Evolutionary conservation across 2,888 invertebrate genomes (phyloP).

Genomic region (Nezara viridula): DNA sequence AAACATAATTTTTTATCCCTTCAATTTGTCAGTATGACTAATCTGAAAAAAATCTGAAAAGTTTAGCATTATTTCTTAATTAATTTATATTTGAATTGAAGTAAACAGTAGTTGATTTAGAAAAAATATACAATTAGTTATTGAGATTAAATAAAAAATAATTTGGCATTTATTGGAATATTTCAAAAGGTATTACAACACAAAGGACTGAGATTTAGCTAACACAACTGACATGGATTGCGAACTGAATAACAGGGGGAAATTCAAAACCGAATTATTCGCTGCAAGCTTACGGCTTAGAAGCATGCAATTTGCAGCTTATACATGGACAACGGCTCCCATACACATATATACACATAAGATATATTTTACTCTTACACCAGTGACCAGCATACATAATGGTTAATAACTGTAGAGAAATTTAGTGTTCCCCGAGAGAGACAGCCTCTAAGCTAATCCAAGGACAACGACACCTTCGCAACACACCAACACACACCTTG

Average conservation of each 20-base stretch:
- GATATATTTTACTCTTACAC: background rate
- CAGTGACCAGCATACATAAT: constrained; percentile 10
- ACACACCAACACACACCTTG: constrained; percentile 9
- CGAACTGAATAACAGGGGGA: background rate
- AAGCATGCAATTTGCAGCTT: background rate
- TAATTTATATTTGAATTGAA: too few species aligned
- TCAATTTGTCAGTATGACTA: too few species aligned
- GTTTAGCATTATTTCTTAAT: too few species aligned
- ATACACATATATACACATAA: too few species aligned
- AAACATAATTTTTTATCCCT: too few species aligned
- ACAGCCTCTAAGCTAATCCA: background rate
- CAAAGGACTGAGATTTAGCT: background rate
- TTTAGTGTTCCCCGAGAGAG: background rate
- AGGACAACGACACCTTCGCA: constrained; percentile 20
- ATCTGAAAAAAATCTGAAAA: too few species aligned
- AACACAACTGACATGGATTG: background rate
- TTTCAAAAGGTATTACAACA: background rate
- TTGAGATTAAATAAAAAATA: too few species aligned
- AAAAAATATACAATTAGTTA: too few species aligned
- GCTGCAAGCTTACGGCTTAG: background rate
- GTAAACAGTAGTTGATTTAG: too few species aligned
- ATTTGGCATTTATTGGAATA: too few species aligned
- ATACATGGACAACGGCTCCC: background rate
- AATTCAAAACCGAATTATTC: background rate
- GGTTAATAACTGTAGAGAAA: background rate